phyloP scores from a whole-genome alignment of 2,797 vertebrate genomes.

The Myripristis jacobus region DNA sequence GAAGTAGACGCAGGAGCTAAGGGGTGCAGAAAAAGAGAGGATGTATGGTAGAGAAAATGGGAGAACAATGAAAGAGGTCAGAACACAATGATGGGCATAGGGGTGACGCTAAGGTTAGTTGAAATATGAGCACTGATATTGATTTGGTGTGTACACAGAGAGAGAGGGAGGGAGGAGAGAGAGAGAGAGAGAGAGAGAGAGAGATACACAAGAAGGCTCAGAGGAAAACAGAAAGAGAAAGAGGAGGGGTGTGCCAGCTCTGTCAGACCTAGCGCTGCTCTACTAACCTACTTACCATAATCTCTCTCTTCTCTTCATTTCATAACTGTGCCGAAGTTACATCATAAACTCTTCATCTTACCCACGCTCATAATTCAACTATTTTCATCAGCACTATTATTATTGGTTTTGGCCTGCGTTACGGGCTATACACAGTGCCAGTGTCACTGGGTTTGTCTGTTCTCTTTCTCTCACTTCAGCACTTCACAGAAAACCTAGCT shows the following conservation, averaged over 20 bases:
- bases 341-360: slow-evolving; percentile 70
- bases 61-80: slow-evolving; percentile 22
- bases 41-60: background rate
- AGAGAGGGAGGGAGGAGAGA: slow-evolving; percentile 25
- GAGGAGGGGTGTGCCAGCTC: slow-evolving; percentile 71
- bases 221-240: slow-evolving; percentile 7
- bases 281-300: slow-evolving; percentile 87
- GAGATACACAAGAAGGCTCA: slow-evolving; percentile 29
- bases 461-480: background rate
- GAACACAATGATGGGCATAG: slow-evolving; percentile 1
- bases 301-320: slow-evolving; percentile 80
- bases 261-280: slow-evolving; percentile 69
- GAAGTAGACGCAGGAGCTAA: background rate
- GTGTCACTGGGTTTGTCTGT: slow-evolving; percentile 18
- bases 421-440: background rate
- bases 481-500: no score
- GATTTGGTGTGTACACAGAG: slow-evolving; percentile 38
- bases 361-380: slow-evolving; percentile 60
- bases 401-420: slow-evolving; percentile 27
- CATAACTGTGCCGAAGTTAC: slow-evolving; percentile 82
- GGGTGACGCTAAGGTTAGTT: slow-evolving; percentile 21
- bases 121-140: slow-evolving; percentile 10
- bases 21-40: no score
- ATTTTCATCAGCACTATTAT: slow-evolving; percentile 62
- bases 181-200: slow-evolving; percentile 10